A percentile compares a stretch with the other conserved stretches of the same genome.
Conservation (phyloP, 2,113 vertebrate species). For the Campylomormyrus tamandua region DNA sequence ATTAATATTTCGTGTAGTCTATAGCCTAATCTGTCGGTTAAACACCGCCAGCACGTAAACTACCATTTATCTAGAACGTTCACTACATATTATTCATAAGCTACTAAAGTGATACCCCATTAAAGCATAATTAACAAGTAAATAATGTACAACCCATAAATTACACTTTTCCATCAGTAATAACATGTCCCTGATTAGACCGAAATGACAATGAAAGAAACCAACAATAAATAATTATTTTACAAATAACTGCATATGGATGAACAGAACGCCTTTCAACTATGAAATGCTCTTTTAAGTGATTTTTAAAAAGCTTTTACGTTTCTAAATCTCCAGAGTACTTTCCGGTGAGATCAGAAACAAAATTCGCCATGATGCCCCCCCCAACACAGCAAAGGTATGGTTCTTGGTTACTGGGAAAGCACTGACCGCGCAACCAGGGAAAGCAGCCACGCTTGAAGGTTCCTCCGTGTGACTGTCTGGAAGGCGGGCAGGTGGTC, state of each 20-base stretch:
- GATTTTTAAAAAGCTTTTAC: constrained; percentile 38
- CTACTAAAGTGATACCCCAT: neutral
- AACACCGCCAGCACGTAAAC: neutral
- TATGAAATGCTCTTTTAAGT: constrained; percentile 62
- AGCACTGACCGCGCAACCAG: constrained; percentile 2
- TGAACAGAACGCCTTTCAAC: constrained; percentile 58
- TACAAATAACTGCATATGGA: constrained; percentile 53
- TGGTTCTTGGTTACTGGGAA: neutral
- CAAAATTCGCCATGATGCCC: constrained; percentile 48
- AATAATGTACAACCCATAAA: neutral
- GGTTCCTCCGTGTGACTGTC: neutral
- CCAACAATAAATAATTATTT: constrained; percentile 59
- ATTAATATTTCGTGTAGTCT: neutral
- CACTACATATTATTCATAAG: neutral
- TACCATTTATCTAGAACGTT: neutral
- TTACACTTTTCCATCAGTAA: neutral
- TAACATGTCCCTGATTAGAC: constrained; percentile 33
- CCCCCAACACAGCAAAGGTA: neutral
- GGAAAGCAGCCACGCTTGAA: neutral
- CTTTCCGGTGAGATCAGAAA: constrained; percentile 61
- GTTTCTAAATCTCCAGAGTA: constrained; percentile 47
- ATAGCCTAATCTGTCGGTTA: neutral
- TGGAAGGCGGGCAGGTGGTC: constrained; percentile 19
- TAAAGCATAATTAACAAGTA: neutral
- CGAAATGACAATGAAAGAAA: constrained; percentile 55